phyloP scores from a whole-genome alignment of 1,140 invertebrate genomes.

The Antheraea mylitta region DNA sequence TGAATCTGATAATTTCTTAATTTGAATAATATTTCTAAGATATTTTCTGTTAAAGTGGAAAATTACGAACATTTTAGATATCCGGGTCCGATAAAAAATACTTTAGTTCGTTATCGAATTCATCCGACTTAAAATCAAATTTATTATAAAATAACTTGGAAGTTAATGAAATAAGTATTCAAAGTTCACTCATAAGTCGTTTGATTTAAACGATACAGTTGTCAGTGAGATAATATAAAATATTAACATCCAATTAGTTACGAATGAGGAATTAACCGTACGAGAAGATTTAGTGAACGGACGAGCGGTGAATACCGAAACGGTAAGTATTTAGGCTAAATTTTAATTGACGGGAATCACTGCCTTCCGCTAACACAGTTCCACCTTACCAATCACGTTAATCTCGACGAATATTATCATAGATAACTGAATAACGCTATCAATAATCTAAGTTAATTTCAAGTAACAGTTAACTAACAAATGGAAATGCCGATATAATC shows the following conservation, averaged over 20 bases:
- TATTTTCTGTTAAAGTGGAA: constrained; percentile 36
- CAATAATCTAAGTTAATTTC: constrained; percentile 64
- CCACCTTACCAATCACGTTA: constrained; percentile 58
- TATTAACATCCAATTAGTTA: constrained; percentile 15
- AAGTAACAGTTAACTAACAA: constrained; percentile 65
- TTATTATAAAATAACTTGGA: constrained; percentile 52
- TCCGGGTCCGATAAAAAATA: constrained; percentile 34
- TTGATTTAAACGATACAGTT: constrained; percentile 3
- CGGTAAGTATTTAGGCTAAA: constrained; percentile 34
- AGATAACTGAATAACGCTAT: constrained; percentile 36
- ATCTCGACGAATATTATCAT: constrained; percentile 44
- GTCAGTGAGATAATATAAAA: constrained; percentile 5
- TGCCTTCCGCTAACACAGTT: constrained; percentile 61
- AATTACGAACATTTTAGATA: constrained; percentile 48
- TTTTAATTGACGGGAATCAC: constrained; percentile 46
- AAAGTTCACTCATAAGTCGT: background rate
- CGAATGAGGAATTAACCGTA: background rate
- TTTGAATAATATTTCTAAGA: constrained; percentile 34
- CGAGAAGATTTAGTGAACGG: constrained; percentile 14
- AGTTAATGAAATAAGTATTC: constrained; percentile 40
- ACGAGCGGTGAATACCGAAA: constrained; percentile 26
- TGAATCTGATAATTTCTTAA: constrained; percentile 42
- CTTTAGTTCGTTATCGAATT: constrained; percentile 39
- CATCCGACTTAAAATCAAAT: constrained; percentile 29
- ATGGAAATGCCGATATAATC: constrained; percentile 74